A percentile compares a stretch with the other conserved stretches of the same genome.
These are phyloP conservation scores for Benthosema pterotum DNA, from an alignment of 2,797 vertebrate species.

Conservation along the genomic window DNA sequence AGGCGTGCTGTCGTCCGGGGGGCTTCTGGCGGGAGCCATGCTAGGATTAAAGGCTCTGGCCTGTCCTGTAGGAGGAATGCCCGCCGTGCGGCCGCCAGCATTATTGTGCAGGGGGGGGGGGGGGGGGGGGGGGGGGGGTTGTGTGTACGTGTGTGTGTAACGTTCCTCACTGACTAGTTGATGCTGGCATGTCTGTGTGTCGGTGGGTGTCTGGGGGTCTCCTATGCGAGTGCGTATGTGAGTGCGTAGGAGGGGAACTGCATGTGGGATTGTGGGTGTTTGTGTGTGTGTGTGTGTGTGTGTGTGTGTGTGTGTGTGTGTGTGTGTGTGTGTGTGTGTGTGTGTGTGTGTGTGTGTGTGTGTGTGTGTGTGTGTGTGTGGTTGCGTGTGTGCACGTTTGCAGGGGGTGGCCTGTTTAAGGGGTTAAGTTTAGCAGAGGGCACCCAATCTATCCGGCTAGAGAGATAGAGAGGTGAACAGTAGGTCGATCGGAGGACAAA, in stretches of 20 bases:
- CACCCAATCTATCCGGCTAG: slow-evolving; percentile 36
- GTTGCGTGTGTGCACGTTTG: neutral
- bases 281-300: slow-evolving; percentile 17
- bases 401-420: slow-evolving; percentile 29
- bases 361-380: slow-evolving; percentile 15
- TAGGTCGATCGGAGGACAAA: slow-evolving; percentile 75
- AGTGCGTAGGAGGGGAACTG: neutral
- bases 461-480: slow-evolving; percentile 56
- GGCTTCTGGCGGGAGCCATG: slow-evolving; percentile 83
- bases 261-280: slow-evolving; percentile 9
- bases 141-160: slow-evolving; percentile 22
- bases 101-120: slow-evolving; percentile 48
- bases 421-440: slow-evolving; percentile 42
- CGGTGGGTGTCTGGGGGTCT: slow-evolving; percentile 13
- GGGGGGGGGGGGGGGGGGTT: slow-evolving; percentile 33
- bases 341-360: slow-evolving; percentile 19
- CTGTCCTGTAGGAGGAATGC: slow-evolving; percentile 85
- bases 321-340: slow-evolving; percentile 10
- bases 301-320: slow-evolving; percentile 23
- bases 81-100: slow-evolving; percentile 72
- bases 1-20: slow-evolving; percentile 77
- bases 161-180: slow-evolving; percentile 24
- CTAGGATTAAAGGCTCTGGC: slow-evolving; percentile 85
- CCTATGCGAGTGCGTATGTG: slow-evolving; percentile 9
- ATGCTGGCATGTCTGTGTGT: slow-evolving; percentile 23